These are phyloP conservation scores for Drosophila picticornis DNA, from an alignment of 2,888 invertebrate species.

Conservation along the genomic window DNA sequence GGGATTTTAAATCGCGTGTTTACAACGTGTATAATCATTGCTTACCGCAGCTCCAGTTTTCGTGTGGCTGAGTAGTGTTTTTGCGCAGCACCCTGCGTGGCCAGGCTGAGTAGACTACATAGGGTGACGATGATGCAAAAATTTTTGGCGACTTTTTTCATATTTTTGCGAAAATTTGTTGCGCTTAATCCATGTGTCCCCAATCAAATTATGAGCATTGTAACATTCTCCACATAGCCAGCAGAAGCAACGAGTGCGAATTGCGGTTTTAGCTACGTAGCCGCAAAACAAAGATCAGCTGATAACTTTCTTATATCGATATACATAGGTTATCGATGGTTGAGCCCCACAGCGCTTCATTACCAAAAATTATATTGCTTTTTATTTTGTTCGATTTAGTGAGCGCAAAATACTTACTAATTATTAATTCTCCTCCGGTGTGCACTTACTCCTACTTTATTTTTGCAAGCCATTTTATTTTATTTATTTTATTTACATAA, in stretches of 20 bases:
- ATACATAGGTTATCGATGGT: constrained; percentile 5
- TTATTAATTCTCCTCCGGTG: background rate
- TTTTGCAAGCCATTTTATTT: no score
- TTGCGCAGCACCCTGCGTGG: constrained; percentile 28
- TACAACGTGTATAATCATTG: background rate
- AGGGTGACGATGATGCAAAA: constrained; percentile 29
- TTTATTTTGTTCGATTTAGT: background rate
- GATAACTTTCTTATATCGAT: constrained; percentile 26
- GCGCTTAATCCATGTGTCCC: constrained; percentile 29
- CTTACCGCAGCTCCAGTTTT: constrained; percentile 66
- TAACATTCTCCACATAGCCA: constrained; percentile 21
- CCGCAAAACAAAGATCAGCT: constrained; percentile 63
- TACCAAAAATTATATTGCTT: background rate
- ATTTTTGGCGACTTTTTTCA: constrained; percentile 38
- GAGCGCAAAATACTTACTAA: background rate
- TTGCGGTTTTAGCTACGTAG: constrained; percentile 59
- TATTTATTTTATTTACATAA: no score
- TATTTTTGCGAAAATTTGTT: constrained; percentile 50
- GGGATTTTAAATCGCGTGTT: background rate
- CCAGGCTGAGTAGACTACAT: constrained; percentile 41
- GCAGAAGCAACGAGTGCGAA: constrained; percentile 25
- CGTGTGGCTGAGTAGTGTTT: constrained; percentile 65
- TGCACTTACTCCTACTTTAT: no score
- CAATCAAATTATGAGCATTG: constrained; percentile 61
- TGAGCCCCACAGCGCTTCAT: background rate